Conservation (phyloP, 2,113 vertebrate genomes). For the Apus apus region DNA sequence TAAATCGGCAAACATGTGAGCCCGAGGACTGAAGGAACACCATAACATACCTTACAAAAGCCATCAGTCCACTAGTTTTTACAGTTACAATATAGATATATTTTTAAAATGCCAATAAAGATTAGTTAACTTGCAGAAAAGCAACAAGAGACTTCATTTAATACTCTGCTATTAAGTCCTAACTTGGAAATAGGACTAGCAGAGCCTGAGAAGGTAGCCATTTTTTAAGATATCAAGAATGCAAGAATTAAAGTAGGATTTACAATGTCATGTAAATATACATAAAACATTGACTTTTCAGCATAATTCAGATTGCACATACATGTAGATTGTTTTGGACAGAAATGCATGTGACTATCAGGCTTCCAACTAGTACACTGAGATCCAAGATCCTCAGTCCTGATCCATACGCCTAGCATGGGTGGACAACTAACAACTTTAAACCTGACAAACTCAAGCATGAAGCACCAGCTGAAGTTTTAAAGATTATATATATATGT, state of each 20-base stretch:
- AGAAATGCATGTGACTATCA: background rate
- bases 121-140: background rate
- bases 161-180: background rate
- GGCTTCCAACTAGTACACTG: background rate
- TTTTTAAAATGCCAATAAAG: background rate
- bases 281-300: background rate
- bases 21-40: background rate
- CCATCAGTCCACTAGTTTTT: background rate
- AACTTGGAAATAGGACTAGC: background rate
- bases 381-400: background rate
- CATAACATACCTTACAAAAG: background rate
- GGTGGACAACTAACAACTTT: background rate
- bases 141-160: background rate
- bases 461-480: background rate
- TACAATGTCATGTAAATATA: background rate
- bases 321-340: background rate
- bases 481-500: too few relatives aligned
- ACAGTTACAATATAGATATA: background rate
- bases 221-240: background rate
- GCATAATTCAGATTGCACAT: background rate
- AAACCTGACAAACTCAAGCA: background rate
- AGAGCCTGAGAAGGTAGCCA: background rate
- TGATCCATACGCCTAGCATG: accelerated
- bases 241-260: background rate
- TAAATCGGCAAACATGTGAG: background rate